phyloP scores from a whole-genome alignment of 2,888 invertebrate genomes.

The Proisotoma minuta region DNA sequence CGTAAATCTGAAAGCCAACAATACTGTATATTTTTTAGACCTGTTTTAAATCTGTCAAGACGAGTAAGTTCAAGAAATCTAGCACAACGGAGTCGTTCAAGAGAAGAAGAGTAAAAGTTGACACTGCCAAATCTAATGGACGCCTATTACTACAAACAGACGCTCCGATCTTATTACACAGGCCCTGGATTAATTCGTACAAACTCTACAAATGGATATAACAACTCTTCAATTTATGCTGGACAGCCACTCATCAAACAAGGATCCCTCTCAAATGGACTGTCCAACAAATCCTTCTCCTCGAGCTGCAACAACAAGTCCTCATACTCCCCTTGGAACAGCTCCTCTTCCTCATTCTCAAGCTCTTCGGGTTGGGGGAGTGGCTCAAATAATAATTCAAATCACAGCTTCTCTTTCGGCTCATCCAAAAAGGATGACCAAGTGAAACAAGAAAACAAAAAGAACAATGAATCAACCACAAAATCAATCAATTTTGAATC shows the following conservation, averaged over 20 bases:
- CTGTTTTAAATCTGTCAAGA: no score
- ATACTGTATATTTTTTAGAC: no score
- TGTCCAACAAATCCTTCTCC: background rate
- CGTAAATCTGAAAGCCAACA: no score
- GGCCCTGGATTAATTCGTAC: background rate
- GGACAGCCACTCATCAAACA: background rate
- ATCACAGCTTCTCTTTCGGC: background rate
- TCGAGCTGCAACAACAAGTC: background rate
- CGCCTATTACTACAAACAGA: background rate
- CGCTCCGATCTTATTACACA: conserved; percentile 2
- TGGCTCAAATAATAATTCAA: background rate
- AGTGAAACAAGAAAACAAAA: background rate
- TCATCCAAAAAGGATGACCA: background rate
- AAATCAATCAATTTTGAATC: conserved; percentile 40
- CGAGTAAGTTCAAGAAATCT: no score
- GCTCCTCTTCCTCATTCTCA: background rate
- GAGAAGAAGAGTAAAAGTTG: no score
- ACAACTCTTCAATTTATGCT: background rate
- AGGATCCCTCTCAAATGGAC: background rate
- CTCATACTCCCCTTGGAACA: background rate
- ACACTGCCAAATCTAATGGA: background rate
- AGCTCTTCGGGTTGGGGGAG: background rate
- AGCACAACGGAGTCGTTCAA: no score
- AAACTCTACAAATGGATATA: background rate
- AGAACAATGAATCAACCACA: conserved; percentile 1